These are phyloP conservation scores for Nymphalis c-album DNA, from an alignment of 2,888 invertebrate genomes.

Conservation along the genomic window DNA sequence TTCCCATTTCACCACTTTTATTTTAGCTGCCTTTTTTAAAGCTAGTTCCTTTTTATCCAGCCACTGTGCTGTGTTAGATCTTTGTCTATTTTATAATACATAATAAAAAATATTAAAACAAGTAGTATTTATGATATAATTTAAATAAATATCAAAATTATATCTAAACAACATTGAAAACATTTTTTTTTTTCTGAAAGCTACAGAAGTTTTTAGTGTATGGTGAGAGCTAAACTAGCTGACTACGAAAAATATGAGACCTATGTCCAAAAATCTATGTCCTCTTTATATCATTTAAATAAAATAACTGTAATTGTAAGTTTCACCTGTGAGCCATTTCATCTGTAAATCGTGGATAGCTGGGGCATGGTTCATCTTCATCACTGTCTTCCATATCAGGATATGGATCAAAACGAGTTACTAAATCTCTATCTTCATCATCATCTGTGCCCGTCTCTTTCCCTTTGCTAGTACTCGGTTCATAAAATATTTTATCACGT, in stretches of 20 bases:
- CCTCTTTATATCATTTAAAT: constrained; percentile 79
- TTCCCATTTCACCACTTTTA: constrained; percentile 88
- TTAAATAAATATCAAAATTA: no score
- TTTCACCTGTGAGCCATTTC: constrained; percentile 34
- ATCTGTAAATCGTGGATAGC: constrained; percentile 34
- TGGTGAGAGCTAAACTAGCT: no score
- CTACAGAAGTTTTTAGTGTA: no score
- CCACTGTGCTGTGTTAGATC: constrained; percentile 94
- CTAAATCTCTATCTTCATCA: constrained; percentile 65
- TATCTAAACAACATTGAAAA: no score
- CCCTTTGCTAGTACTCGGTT: constrained; percentile 63
- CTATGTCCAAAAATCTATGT: no score
- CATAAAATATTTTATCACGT: constrained; percentile 56
- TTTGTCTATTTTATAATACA: constrained; percentile 76
- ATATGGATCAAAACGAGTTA: constrained; percentile 84
- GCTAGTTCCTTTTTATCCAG: constrained; percentile 94
- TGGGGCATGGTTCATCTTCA: constrained; percentile 82
- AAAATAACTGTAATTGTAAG: constrained; percentile 59
- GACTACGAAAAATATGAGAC: no score
- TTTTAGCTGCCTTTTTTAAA: constrained; percentile 88
- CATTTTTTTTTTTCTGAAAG: no score
- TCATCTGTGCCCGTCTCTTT: constrained; percentile 60
- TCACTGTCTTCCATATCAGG: constrained; percentile 90
- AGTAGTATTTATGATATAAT: not conserved
- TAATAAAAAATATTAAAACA: not conserved